Conservation (phyloP, 2,797 vertebrate genomes). For the Smutsia temminckii region DNA sequence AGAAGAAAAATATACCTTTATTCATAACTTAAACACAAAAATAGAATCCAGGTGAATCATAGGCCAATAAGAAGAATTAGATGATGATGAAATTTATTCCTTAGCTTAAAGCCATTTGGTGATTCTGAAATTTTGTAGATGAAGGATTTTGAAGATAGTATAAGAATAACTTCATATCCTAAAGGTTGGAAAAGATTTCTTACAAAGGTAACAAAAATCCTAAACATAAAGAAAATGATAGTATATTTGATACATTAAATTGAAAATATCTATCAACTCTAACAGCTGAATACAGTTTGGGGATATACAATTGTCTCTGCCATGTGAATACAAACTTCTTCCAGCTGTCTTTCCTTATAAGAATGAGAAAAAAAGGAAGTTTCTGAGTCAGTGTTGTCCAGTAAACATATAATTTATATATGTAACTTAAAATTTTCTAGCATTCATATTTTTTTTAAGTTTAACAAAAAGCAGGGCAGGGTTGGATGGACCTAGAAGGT, state of each 20-base stretch:
- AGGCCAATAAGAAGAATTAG: neutral
- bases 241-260: neutral
- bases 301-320: neutral
- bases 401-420: neutral
- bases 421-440: neutral
- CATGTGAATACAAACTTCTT: neutral
- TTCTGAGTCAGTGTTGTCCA: neutral
- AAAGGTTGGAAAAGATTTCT: neutral
- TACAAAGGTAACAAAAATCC: neutral
- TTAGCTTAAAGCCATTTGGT: neutral
- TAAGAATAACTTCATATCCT: neutral
- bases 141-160: neutral
- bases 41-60: neutral
- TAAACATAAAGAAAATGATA: neutral
- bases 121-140: neutral
- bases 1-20: neutral
- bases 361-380: conserved; percentile 24
- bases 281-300: neutral
- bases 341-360: neutral
- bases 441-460: neutral
- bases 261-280: neutral
- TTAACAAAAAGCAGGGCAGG: too few relatives aligned
- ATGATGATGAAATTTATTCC: neutral
- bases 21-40: neutral
- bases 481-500: too few relatives aligned